Conservation (phyloP, 2,797 vertebrate species). For the Glyptemys insculpta region DNA sequence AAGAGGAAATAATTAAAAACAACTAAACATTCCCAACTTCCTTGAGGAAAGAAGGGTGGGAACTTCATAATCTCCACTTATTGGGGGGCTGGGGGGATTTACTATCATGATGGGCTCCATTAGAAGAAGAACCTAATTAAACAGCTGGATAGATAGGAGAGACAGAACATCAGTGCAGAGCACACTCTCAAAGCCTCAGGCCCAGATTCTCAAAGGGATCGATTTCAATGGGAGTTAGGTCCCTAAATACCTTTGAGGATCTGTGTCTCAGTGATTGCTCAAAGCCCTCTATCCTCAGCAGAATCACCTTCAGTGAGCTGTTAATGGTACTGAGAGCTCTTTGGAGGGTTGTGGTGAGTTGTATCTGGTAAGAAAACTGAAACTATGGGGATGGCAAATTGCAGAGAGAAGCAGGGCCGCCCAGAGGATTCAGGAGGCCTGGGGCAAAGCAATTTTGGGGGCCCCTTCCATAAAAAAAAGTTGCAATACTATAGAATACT, state of each 20-base stretch:
- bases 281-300: neutral
- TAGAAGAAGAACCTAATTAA: neutral
- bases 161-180: neutral
- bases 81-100: neutral
- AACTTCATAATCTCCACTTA: neutral
- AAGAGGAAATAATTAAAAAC: neutral
- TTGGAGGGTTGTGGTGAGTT: neutral
- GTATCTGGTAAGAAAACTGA: neutral
- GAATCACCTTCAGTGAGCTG: neutral
- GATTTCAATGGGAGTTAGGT: neutral
- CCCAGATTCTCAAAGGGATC: neutral
- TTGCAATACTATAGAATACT: too few relatives aligned
- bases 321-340: neutral
- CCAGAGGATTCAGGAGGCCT: too few relatives aligned
- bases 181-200: neutral
- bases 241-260: neutral
- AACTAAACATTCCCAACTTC: neutral
- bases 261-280: neutral
- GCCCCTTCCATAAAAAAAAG: too few relatives aligned
- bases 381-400: neutral
- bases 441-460: too few relatives aligned
- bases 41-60: neutral
- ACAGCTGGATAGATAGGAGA: neutral
- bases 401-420: neutral
- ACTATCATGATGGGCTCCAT: neutral